Percentiles rank a stretch among this genome's conserved stretches.
Evolutionary conservation across 2,797 vertebrate genomes (phyloP).

Genomic region (Knipowitschia caucasica): DNA sequence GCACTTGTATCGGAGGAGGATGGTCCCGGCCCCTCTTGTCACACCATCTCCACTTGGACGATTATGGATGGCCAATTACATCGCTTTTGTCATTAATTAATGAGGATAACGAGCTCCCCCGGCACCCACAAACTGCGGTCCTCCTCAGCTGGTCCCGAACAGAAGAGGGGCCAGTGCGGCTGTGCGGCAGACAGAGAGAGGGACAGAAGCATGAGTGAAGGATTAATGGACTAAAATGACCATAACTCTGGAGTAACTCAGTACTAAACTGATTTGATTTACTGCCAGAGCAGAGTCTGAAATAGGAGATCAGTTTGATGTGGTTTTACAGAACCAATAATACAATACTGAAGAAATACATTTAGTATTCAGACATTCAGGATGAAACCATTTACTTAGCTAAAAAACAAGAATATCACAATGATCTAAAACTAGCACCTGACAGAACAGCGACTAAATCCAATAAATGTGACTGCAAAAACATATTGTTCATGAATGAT

Average conservation of each 20-base stretch:
- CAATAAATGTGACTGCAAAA: no score
- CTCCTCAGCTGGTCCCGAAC: slow-evolving; percentile 70
- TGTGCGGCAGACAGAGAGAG: slow-evolving; percentile 24
- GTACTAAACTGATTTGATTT: neutral
- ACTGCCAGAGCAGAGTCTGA: neutral
- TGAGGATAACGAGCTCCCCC: slow-evolving; percentile 70
- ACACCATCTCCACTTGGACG: slow-evolving; percentile 74
- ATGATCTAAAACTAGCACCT: no score
- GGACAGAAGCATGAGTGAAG: neutral
- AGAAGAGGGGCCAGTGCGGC: slow-evolving; percentile 31
- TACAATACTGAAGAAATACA: no score
- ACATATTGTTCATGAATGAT: no score
- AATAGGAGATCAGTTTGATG: neutral
- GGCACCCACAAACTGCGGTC: slow-evolving; percentile 67
- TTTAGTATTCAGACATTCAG: no score
- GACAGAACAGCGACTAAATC: no score
- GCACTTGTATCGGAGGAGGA: slow-evolving; percentile 51
- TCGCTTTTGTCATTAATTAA: slow-evolving; percentile 81
- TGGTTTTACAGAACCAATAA: no score
- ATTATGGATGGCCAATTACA: slow-evolving; percentile 84
- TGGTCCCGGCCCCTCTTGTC: slow-evolving; percentile 73
- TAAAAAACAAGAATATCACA: no score
- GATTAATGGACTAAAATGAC: neutral
- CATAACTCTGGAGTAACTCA: neutral
- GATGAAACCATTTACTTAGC: no score